These are phyloP conservation scores for Mustelus asterias DNA, from an alignment of 2,113 vertebrate genomes.

Conservation along the genomic window DNA sequence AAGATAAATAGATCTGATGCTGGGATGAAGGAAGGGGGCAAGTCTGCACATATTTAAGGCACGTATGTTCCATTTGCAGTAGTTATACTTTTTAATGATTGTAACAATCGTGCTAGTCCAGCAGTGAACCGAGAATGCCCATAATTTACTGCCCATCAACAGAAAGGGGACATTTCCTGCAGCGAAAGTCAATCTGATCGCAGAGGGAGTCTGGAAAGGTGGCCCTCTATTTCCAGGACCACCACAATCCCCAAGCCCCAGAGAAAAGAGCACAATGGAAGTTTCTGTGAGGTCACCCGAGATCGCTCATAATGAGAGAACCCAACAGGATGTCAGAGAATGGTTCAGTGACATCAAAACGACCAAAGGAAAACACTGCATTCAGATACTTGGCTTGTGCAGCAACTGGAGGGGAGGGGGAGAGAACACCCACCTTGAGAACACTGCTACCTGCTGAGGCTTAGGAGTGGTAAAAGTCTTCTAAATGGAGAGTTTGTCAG, in stretches of 20 bases:
- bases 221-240: not conserved
- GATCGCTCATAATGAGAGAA: not conserved
- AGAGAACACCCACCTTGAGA: conserved; percentile 13
- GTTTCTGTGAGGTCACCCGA: conserved; percentile 12
- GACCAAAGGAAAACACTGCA: conserved; percentile 31
- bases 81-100: not conserved
- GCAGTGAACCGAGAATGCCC: not conserved
- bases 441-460: conserved; percentile 10
- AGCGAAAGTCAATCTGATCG: not conserved
- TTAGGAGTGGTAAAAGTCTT: not conserved
- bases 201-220: not conserved
- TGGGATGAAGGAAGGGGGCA: not conserved
- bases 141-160: not conserved
- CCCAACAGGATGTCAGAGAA: conserved; percentile 30
- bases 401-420: not conserved
- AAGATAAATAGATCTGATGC: not conserved
- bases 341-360: conserved; percentile 26
- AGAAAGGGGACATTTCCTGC: not conserved
- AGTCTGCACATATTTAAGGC: not conserved
- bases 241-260: not conserved
- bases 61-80: not conserved
- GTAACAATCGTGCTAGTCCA: not conserved
- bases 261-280: not conserved
- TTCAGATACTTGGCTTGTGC: not conserved
- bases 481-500: not conserved